Percentiles rank a stretch among this genome's conserved stretches.
Conservation (phyloP, 2,888 invertebrate species). For the Plemyria rubiginata region DNA sequence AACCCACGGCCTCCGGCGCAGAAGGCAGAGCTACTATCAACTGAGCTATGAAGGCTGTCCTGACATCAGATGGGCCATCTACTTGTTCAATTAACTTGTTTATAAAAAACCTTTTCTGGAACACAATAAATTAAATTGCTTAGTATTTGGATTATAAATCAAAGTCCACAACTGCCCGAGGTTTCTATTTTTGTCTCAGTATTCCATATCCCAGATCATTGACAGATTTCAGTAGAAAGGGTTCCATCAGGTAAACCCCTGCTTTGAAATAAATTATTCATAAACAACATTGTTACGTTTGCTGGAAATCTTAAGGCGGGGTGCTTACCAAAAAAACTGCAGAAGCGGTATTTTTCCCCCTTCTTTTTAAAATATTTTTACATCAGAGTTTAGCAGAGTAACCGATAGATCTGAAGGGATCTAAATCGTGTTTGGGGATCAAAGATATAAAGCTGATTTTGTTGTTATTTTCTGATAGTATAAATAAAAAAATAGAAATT, state of each 20-base stretch:
- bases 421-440: no score
- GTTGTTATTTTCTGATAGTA: no score
- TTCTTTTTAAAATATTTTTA: conserved; percentile 17
- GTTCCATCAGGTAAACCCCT: conserved; percentile 22
- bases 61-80: no score
- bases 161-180: conserved; percentile 4
- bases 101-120: no score
- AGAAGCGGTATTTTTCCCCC: conserved; percentile 18
- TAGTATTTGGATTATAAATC: neutral
- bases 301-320: conserved; percentile 9
- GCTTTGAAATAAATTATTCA: conserved; percentile 32
- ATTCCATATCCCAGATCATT: conserved; percentile 22
- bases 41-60: no score
- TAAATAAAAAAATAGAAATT: no score
- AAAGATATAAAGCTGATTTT: no score
- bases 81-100: no score
- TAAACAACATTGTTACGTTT: conserved; percentile 33
- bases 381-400: neutral
- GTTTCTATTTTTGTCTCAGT: conserved; percentile 10
- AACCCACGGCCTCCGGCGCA: no score
- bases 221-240: conserved; percentile 27
- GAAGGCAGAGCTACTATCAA: no score
- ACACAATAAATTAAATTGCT: no score
- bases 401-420: no score
- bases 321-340: neutral